Evolutionary conservation across 30 jellyfish, hydroid and myxozoan genomes (phyloP), one percentile per base, ranked within the genome.

Genomic region (Cassiopea andromeda): DNA sequence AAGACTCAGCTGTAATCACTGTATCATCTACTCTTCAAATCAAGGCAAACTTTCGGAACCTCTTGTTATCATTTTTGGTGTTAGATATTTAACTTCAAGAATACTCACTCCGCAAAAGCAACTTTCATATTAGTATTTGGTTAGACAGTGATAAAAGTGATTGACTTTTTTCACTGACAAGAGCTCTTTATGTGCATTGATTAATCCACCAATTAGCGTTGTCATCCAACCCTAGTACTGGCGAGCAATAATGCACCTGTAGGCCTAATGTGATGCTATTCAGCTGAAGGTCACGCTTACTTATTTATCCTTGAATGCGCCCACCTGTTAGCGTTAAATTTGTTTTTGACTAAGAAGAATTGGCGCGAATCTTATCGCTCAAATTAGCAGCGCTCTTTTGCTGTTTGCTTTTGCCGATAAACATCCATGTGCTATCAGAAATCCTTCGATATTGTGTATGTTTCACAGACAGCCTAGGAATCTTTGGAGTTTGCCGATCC

Each of bases 271-370:
- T 45, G 72, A 47, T 60, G 73, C 48, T 77, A 13, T 8, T 6
- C 90, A 15, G 44, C 80, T 44, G 80, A 64, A 68, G 90, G 73
- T 17, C 90, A 59, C 50, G 90, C 60, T 68, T 78, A 27, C 44
- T 66, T 1, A 81, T 66, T 81, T 67, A 81, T 1, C 16, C 72
- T 10, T 68, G 82, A 81, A 81, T 81, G 59, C n/a, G 61, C 81
- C 78, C 73, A 81, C 90, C 90, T 50, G 90, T 75, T 61, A 43
- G 80, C 80, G 72, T 81, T 13, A 49, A 71, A 44, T 64, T 69
- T 81, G 90, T 81, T 86, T 86, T 64, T 69, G 81, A 74, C 73
- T 86, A 60, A 48, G 93, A 86, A 86, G 88, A 86, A 86, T 86
- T 50, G 85, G 93, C 93, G 93, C 93, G 83, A 75, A 69, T 8